Conservation (phyloP, 1,140 invertebrate species). For the Coenobita brevimanus region DNA sequence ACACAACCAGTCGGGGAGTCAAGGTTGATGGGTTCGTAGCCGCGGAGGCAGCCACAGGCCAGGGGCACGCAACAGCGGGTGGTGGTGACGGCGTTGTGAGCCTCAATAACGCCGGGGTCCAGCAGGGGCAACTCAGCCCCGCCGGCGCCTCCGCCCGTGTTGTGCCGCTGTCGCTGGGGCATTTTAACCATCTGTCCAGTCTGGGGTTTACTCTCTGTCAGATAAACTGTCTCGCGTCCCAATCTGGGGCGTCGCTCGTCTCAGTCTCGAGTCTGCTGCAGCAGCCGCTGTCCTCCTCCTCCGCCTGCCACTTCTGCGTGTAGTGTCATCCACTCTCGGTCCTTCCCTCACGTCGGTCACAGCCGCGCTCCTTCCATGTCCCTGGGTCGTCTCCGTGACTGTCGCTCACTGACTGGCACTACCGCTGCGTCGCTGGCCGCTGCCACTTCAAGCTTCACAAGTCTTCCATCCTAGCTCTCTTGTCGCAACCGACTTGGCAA, state of each 20-base stretch:
- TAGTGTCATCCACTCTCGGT: slow-evolving; percentile 59
- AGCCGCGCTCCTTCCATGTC: slow-evolving; percentile 62
- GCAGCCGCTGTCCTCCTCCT: slow-evolving; percentile 61
- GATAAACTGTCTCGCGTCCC: slow-evolving; percentile 29
- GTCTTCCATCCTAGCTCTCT: slow-evolving; percentile 62
- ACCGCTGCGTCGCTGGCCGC: slow-evolving; percentile 62
- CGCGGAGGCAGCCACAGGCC: slow-evolving; percentile 84
- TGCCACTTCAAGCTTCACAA: slow-evolving; percentile 59
- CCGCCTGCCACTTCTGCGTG: slow-evolving; percentile 62
- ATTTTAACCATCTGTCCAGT: slow-evolving; percentile 69
- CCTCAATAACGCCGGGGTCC: slow-evolving; percentile 73
- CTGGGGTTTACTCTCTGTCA: slow-evolving; percentile 28
- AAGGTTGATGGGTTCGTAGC: slow-evolving; percentile 78
- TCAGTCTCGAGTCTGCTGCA: slow-evolving; percentile 33
- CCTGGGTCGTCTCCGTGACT: slow-evolving; percentile 45
- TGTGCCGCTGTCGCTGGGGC: slow-evolving; percentile 69
- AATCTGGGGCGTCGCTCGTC: slow-evolving; percentile 16
- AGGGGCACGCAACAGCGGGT: slow-evolving; percentile 83
- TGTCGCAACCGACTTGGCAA: slow-evolving; percentile 66
- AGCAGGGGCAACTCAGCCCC: slow-evolving; percentile 67
- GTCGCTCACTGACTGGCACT: slow-evolving; percentile 64
- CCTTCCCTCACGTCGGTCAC: slow-evolving; percentile 51
- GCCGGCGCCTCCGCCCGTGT: slow-evolving; percentile 68
- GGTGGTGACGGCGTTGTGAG: slow-evolving; percentile 73
- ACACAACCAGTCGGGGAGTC: slow-evolving; percentile 84